Evolutionary conservation across 2,113 vertebrate species (phyloP).

Genomic region (Numida meleagris): DNA sequence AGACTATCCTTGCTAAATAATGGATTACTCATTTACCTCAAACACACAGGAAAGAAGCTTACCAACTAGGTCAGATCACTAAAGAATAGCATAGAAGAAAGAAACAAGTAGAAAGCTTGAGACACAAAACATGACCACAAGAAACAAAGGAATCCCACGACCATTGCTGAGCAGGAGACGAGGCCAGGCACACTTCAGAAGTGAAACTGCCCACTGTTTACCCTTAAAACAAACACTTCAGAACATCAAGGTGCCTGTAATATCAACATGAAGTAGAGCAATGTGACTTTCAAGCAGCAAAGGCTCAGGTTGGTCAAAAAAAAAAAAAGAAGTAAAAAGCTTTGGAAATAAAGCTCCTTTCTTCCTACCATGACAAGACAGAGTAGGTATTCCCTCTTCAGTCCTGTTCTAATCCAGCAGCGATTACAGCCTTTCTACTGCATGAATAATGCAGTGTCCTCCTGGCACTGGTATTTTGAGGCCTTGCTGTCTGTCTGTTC

Average conservation of each 20-base stretch:
- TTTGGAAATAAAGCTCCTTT: neutral
- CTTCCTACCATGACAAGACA: neutral
- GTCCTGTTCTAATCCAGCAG: neutral
- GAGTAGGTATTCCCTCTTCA: neutral
- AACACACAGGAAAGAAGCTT: neutral
- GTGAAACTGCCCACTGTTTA: neutral
- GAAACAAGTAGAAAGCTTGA: constrained; percentile 23
- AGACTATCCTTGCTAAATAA: neutral
- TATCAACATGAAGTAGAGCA: neutral
- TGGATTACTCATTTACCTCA: neutral
- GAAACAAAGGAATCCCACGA: constrained; percentile 18
- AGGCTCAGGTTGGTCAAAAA: neutral
- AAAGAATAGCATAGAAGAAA: neutral
- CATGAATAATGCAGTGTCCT: neutral
- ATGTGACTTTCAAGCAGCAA: neutral
- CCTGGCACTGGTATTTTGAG: neutral
- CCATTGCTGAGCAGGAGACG: neutral
- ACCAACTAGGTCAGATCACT: constrained; percentile 21
- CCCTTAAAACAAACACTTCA: neutral
- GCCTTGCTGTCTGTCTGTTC: neutral
- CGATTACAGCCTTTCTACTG: neutral
- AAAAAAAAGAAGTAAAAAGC: neutral
- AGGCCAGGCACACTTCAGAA: neutral
- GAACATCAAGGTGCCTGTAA: neutral
- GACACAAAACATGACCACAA: neutral